Base-by-base conservation (phyloP, 1,140 invertebrate species). In the Dufourea novaeangliae region DNA sequence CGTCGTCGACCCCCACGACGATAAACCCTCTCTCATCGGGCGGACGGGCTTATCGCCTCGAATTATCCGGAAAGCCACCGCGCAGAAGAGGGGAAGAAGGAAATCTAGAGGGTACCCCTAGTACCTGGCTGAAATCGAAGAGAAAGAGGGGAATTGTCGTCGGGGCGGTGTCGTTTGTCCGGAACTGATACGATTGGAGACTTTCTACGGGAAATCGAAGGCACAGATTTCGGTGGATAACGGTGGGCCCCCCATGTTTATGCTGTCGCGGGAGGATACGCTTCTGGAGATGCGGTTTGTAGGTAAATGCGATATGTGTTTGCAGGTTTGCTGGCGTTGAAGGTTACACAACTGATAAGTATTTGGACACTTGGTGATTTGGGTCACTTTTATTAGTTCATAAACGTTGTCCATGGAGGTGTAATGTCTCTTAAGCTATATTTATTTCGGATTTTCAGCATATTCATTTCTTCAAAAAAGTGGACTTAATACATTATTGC, bases 11-110 rank as follows among this genome's bases (percentile, higher is more conserved):
- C 56, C 75, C 73, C 56, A 54, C 50, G 46, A 75, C 82, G 83
- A 79, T 85, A 85, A 85, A 85, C 82, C 67, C 66, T 85, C 66
- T 85, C 82, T 85, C 83, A 85, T 85, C 82, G 82, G 59, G 62
- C 78, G 73, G n/a, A 70, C 64, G 78, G 32, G 74, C 83, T 85
- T 85, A 85, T 85, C 83, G 82, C 70, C 61, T 79, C 29, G 83
- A 85, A 84, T 85, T 84, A 85, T 85, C 79, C 74, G 54, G 41
- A 57, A 80, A 83, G 67, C 57, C 71, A 29, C 37, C 63, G 34
- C 22, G 41, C 34, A 41, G 37, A 41, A 32, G 56, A 22, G 61
- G n/a, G 67, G 62, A 44, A 44, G 61, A 78, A 22, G 44, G 12
- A 64, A 52, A 44, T 25, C 20, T 12, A 27, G 12, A 17, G 29